Conservation (phyloP, 2,888 invertebrate genomes). For the Cheiracanthium punctorium region DNA sequence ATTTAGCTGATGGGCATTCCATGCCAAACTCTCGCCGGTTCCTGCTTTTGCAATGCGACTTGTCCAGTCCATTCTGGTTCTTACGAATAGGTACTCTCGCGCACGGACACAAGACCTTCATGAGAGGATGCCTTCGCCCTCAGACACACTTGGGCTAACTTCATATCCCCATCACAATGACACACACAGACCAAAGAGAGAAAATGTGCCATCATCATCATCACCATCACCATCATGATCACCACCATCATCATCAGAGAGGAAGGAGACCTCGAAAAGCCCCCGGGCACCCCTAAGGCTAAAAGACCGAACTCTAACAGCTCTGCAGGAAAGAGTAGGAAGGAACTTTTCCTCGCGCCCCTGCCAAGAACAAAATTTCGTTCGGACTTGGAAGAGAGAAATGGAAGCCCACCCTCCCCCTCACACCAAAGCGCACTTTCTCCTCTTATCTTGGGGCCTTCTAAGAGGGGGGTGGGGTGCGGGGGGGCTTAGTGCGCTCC, state of each 20-base stretch:
- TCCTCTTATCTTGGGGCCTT: background rate
- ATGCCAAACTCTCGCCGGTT: too few species aligned
- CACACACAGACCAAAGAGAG: too few species aligned
- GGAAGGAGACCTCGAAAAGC: conserved; percentile 34
- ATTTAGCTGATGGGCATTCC: too few species aligned
- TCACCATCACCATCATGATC: background rate
- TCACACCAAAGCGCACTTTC: background rate
- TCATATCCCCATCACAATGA: too few species aligned
- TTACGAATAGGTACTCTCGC: too few species aligned
- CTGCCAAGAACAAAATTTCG: conserved; percentile 39
- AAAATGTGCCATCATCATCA: too few species aligned
- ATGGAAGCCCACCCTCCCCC: background rate
- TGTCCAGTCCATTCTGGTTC: too few species aligned
- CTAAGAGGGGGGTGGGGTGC: conserved; percentile 3
- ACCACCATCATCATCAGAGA: conserved; percentile 26
- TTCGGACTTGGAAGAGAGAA: conserved; percentile 43
- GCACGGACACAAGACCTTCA: too few species aligned
- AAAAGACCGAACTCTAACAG: conserved; percentile 16
- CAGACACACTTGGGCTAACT: too few species aligned
- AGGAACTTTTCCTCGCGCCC: conserved; percentile 24
- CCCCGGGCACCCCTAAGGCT: conserved; percentile 18
- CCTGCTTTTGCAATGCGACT: too few species aligned
- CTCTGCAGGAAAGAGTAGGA: background rate
- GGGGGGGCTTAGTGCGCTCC: conserved; percentile 17
- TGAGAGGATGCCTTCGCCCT: too few species aligned